Percentiles rank a stretch among this genome's conserved stretches.
phyloP scores from a whole-genome alignment of 2,888 invertebrate genomes.

The Prostheceraeus crozeri region DNA sequence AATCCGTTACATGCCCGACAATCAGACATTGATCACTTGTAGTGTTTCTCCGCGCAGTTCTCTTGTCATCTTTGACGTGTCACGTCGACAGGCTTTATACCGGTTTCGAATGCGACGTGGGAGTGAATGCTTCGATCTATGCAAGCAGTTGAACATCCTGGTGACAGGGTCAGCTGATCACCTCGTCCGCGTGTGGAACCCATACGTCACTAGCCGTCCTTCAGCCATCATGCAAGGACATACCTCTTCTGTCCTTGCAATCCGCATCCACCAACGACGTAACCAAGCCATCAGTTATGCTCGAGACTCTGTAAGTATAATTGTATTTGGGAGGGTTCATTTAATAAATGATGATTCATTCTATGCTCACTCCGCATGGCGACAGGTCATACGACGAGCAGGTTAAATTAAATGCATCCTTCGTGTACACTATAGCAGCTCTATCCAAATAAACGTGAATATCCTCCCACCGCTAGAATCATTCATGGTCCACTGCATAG shows the following conservation, averaged over 20 bases:
- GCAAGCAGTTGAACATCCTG: conserved; percentile 50
- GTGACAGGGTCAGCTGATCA: conserved; percentile 55
- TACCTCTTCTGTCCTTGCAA: conserved; percentile 51
- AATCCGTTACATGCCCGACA: conserved; percentile 52
- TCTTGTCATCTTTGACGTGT: conserved; percentile 45
- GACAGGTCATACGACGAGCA: too few relatives aligned
- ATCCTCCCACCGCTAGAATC: too few relatives aligned
- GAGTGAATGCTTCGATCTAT: conserved; percentile 54
- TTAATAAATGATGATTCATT: background rate
- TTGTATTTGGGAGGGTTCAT: background rate
- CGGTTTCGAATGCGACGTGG: conserved; percentile 40
- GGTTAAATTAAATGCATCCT: too few relatives aligned
- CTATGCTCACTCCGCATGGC: too few relatives aligned
- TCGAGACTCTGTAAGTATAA: conserved; percentile 49
- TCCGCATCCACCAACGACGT: conserved; percentile 51
- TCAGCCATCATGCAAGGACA: conserved; percentile 53
- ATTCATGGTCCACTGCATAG: too few relatives aligned
- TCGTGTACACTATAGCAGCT: too few relatives aligned
- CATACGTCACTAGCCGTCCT: conserved; percentile 53
- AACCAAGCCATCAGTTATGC: conserved; percentile 54
- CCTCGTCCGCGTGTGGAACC: conserved; percentile 54
- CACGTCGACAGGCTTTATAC: background rate
- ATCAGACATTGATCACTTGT: conserved; percentile 50
- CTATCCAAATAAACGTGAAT: too few relatives aligned
- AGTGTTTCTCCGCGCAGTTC: conserved; percentile 48